Evolutionary conservation across 2,888 invertebrate species (phyloP).

Genomic region (Apantesis nais): DNA sequence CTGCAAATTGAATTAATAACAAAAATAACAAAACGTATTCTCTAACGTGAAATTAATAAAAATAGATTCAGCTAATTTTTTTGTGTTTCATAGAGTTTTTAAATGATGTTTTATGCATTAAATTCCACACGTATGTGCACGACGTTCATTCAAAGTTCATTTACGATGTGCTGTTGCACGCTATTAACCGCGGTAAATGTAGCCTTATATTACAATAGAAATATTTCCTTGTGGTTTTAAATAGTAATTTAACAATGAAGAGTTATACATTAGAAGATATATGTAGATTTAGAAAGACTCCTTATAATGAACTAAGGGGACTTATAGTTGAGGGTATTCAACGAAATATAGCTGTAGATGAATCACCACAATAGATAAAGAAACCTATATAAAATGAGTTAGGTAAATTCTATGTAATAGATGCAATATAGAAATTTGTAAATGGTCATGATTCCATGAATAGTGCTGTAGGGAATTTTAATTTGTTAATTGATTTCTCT

Average conservation of each 20-base stretch:
- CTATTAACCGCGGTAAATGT: not conserved
- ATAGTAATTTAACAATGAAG: not conserved
- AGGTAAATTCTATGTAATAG: conserved; percentile 23
- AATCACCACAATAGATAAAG: conserved; percentile 6
- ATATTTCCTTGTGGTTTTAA: too few relatives aligned
- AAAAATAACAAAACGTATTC: not conserved
- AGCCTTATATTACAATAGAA: not conserved
- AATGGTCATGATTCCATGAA: not conserved
- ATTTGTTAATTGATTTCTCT: not conserved
- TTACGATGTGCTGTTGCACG: not conserved
- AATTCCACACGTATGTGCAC: not conserved
- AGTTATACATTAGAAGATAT: not conserved
- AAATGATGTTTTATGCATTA: not conserved
- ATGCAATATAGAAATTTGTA: not conserved
- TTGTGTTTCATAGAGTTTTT: not conserved
- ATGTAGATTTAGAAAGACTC: not conserved
- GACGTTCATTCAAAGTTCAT: not conserved
- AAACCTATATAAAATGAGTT: conserved; percentile 26
- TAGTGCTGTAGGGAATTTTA: not conserved
- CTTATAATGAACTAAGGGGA: not conserved
- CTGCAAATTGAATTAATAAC: too few relatives aligned
- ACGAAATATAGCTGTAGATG: not conserved
- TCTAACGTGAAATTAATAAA: not conserved
- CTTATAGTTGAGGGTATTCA: conserved; percentile 15
- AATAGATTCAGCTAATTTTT: not conserved